A percentile compares a stretch with the other conserved stretches of the same genome.
Conservation (phyloP, 2,113 vertebrate genomes). For the Butorides virescens region DNA sequence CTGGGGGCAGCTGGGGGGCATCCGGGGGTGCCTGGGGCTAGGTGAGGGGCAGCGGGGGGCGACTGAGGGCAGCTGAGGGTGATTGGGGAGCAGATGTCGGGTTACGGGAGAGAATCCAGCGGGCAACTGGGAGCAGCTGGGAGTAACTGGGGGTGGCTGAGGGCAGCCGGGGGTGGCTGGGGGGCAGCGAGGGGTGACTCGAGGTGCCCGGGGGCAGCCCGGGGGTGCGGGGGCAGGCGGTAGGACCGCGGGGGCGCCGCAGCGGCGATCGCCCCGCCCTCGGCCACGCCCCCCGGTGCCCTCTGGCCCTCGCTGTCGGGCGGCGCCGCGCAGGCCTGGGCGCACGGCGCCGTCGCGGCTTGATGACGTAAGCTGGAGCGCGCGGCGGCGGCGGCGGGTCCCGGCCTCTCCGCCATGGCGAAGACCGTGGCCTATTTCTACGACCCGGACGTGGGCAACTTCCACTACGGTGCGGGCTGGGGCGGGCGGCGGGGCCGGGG, state of each 20-base stretch:
- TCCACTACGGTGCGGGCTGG: conserved; percentile 87
- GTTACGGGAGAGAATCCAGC: not conserved
- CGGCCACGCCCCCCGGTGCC: fast-evolving
- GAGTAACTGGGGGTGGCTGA: no score
- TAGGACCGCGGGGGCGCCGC: not conserved
- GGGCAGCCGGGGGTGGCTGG: not conserved
- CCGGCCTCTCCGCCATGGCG: conserved; percentile 61
- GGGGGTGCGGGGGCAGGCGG: fast-evolving
- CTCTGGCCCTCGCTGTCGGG: not conserved
- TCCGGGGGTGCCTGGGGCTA: no score
- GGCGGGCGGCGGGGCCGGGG: no score
- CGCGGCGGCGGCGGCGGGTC: not conserved
- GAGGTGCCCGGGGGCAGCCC: no score
- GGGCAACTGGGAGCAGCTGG: not conserved
- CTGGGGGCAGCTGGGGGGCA: no score
- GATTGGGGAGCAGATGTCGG: not conserved
- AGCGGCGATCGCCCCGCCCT: fast-evolving
- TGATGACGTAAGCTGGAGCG: conserved; percentile 14
- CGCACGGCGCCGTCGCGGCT: not conserved
- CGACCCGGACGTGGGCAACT: conserved; percentile 96
- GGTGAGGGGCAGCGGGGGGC: not conserved
- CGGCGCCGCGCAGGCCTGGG: no score
- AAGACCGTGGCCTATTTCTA: conserved; percentile 97
- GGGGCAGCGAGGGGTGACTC: no score
- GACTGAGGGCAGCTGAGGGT: no score